Evolutionary conservation across 2,888 invertebrate genomes (phyloP).

Genomic region (Tanypteryx hageni): DNA sequence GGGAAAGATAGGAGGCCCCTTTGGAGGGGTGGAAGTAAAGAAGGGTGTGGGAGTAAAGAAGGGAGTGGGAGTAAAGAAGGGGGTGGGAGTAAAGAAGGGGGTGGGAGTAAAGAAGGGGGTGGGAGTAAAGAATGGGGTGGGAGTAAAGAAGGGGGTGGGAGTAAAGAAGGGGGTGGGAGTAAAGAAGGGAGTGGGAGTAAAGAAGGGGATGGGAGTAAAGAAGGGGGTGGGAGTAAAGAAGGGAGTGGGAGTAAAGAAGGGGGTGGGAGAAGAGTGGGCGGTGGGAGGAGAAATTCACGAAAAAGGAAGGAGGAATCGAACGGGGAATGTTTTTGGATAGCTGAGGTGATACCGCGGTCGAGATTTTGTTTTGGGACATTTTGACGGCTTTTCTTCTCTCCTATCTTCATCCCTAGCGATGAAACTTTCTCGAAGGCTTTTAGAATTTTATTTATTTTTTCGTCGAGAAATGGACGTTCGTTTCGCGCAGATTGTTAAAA

Average conservation of each 20-base stretch:
- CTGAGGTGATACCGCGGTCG: no score
- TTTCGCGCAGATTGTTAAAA: neutral
- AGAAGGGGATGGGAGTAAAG: neutral
- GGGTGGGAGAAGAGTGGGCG: no score
- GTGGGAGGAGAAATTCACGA: neutral
- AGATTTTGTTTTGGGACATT: no score
- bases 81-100: neutral
- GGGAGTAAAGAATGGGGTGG: neutral
- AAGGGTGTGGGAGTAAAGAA: slow-evolving; percentile 4
- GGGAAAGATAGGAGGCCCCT: slow-evolving; percentile 30
- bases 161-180: neutral
- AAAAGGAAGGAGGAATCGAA: neutral
- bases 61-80: neutral
- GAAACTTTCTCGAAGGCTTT: no score
- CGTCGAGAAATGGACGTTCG: neutral
- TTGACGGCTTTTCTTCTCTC: no score
- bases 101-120: neutral
- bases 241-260: neutral
- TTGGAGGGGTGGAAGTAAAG: neutral
- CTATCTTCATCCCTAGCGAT: no score
- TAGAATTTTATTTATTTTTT: neutral
- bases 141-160: neutral
- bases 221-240: neutral
- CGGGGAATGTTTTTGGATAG: neutral
- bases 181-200: neutral